Conservation (phyloP, 2,888 invertebrate species). For the Exocentrus adspersus region DNA sequence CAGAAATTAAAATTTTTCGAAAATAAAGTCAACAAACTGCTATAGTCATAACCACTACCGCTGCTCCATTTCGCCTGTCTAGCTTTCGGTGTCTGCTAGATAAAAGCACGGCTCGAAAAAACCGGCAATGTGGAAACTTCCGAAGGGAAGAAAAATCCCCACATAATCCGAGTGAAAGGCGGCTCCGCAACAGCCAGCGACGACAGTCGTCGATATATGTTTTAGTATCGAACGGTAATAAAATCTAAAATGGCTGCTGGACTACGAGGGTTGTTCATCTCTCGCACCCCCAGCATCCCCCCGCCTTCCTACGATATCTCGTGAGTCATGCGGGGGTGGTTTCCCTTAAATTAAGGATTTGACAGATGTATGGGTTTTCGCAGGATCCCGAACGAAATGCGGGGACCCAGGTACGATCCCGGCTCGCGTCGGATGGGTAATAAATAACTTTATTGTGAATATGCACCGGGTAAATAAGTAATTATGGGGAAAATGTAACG, state of each 20-base stretch:
- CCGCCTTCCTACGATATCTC: slow-evolving; percentile 30
- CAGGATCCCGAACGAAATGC: slow-evolving; percentile 17
- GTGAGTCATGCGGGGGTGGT: slow-evolving; percentile 57
- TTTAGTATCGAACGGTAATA: slow-evolving; percentile 65
- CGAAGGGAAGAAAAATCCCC: slow-evolving; percentile 1
- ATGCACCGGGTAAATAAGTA: slow-evolving; percentile 13
- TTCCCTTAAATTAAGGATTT: slow-evolving; percentile 44
- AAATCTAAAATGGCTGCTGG: slow-evolving; percentile 64
- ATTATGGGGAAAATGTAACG: slow-evolving; percentile 2
- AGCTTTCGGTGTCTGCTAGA: slow-evolving; percentile 15
- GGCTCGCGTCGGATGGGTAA: slow-evolving; percentile 10
- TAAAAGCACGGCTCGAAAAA: slow-evolving; percentile 1
- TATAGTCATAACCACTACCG: no score
- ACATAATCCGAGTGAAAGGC: slow-evolving; percentile 13
- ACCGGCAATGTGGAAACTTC: slow-evolving; percentile 3
- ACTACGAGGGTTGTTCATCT: slow-evolving; percentile 42
- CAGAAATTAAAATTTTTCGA: no score
- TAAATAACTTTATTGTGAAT: slow-evolving; percentile 20
- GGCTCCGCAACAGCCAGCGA: slow-evolving; percentile 34
- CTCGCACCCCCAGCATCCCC: slow-evolving; percentile 39
- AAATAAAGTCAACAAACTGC: no score
- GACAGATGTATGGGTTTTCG: slow-evolving; percentile 47
- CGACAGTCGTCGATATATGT: slow-evolving; percentile 59
- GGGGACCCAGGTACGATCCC: slow-evolving; percentile 11
- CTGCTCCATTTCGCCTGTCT: background rate